Evolutionary conservation across 2,797 vertebrate species (phyloP), one percentile per base, ranked within the genome.

Genomic region (Orientallactaga sibirica): DNA sequence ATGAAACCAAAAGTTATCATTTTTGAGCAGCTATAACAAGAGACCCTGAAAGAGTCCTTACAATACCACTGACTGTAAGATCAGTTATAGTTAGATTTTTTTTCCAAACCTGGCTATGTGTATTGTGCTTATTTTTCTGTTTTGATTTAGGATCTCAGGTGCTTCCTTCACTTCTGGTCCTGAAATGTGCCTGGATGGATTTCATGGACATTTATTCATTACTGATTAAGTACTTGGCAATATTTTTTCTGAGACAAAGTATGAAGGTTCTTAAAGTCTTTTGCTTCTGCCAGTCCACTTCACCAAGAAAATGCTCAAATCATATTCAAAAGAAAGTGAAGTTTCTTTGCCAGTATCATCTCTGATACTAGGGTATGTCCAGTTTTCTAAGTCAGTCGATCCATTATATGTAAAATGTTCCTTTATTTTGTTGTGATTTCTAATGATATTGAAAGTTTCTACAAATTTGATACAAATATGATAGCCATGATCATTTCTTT

Each of bases 381-480:
- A 86, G 43, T 15, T 66, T 71, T 91, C 78, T 83, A 88, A 58
- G 20, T 48, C 61, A 75, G 3, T 48, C 19, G 11, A 55, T 74
- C 3, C 43, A n/a, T 88, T 77, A 20, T 24, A 41, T 68, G 2
- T 41, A 75, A 95, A 48, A 43, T 68, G 87, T 74, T 80, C 11
- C 67, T 81, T 95, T 64, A n/a, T 81, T 78, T 55, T 62, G 24
- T 85, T 92, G 29, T 78, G 37, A 73, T 71, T 62, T 79, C 22
- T 85, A 90, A 90, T 55, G 18, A 61, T 68, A 14, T 22, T 27
- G 4, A 71, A 9, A 91, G 67, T 75, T 68, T 68, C 74, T 83
- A 27, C 19, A 80, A 48, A 93, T 73, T 61, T 61, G 29, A 78
- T 14, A 37, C 48, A 48, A 48, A 48, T 48, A 48, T 48, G 48